phyloP scores from a whole-genome alignment of 2,888 invertebrate genomes.

The Rhamnusium bicolor region DNA sequence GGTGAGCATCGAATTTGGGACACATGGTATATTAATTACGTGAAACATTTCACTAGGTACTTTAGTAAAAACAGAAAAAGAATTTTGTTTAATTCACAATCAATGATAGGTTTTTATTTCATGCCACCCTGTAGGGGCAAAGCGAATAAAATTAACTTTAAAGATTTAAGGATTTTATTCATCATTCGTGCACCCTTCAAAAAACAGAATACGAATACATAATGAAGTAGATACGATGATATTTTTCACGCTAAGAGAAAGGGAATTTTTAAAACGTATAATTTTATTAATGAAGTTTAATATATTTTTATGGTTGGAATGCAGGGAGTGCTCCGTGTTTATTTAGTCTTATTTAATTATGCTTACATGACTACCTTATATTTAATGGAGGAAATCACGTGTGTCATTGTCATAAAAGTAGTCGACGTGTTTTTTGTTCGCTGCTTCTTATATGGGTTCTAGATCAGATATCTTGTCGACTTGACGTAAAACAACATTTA shows the following conservation, averaged over 20 bases:
- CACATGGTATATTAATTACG: no score
- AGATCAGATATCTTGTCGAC: neutral
- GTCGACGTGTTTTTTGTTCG: neutral
- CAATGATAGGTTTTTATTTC: neutral
- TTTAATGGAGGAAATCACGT: neutral
- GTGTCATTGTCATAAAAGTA: neutral
- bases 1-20: no score
- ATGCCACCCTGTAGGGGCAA: neutral
- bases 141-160: constrained; percentile 31
- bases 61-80: no score
- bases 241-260: constrained; percentile 13
- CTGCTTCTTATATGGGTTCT: neutral
- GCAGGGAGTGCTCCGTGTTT: neutral
- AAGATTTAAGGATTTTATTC: constrained; percentile 30
- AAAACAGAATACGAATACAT: constrained; percentile 31
- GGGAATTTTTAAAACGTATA: constrained; percentile 17
- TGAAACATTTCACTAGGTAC: no score
- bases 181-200: constrained; percentile 27
- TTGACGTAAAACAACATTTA: neutral
- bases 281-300: constrained; percentile 13
- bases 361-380: neutral
- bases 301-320: neutral
- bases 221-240: constrained; percentile 29
- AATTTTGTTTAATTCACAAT: no score
- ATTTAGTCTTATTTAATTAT: neutral